Evolutionary conservation across 2,113 vertebrate species (phyloP).

Genomic region (Corythoichthys haematopterus): DNA sequence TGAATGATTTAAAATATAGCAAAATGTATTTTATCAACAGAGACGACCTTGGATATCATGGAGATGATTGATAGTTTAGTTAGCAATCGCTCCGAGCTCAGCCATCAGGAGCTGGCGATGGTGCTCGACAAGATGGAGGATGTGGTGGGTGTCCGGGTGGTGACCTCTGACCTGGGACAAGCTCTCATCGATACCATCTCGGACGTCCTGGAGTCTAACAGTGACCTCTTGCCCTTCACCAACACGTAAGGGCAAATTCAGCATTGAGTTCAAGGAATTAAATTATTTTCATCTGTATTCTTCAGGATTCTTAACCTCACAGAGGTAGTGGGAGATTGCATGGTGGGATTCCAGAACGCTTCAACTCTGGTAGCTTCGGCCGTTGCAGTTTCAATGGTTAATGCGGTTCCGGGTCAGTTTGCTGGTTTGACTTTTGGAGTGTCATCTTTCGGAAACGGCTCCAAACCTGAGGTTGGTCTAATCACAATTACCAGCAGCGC

Average conservation of each 20-base stretch:
- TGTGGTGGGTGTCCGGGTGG: conserved; percentile 33
- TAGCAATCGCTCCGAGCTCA: conserved; percentile 35
- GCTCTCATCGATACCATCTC: conserved; percentile 67
- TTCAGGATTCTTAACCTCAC: conserved; percentile 79
- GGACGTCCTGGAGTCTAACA: conserved; percentile 63
- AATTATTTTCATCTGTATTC: neutral
- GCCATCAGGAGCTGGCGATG: conserved; percentile 52
- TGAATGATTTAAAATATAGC: neutral
- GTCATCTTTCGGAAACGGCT: conserved; percentile 52
- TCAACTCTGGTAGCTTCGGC: conserved; percentile 54
- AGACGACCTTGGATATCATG: conserved; percentile 61
- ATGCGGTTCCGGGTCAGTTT: conserved; percentile 62
- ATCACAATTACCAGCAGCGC: neutral
- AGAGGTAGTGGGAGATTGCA: conserved; percentile 75
- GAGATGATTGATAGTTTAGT: conserved; percentile 60
- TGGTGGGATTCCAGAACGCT: conserved; percentile 64
- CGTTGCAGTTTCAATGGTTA: conserved; percentile 71
- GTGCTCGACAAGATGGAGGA: conserved; percentile 64
- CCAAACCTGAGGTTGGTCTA: conserved; percentile 68
- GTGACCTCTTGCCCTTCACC: conserved; percentile 65
- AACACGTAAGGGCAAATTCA: conserved; percentile 55
- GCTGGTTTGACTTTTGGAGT: conserved; percentile 77
- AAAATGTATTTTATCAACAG: conserved; percentile 35
- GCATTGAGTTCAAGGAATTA: neutral
- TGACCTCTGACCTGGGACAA: conserved; percentile 59